These are phyloP conservation scores for Cricetomys ansorgei DNA, from an alignment of 2,113 vertebrate species.

Conservation along the genomic window DNA sequence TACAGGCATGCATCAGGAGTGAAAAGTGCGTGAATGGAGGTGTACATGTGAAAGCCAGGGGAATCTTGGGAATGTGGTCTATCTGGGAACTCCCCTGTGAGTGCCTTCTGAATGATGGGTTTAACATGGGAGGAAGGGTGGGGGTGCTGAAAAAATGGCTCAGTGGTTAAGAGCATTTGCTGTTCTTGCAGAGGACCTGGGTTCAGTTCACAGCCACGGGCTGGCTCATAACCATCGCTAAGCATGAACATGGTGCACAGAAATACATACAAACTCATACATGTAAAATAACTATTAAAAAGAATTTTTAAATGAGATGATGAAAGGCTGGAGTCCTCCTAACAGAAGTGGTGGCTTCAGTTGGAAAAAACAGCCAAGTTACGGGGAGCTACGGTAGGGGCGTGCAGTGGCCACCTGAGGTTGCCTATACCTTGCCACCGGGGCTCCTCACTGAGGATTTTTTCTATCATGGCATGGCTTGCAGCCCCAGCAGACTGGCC, in stretches of 20 bases:
- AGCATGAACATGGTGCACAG: background rate
- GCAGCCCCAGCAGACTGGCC: slow-evolving; percentile 96
- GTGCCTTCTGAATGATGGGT: background rate
- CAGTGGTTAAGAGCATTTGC: background rate
- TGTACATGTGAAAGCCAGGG: background rate
- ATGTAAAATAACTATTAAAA: background rate
- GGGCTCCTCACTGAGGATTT: slow-evolving; percentile 96
- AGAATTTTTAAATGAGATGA: background rate
- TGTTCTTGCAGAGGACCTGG: background rate
- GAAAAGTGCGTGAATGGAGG: background rate
- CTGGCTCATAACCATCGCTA: background rate
- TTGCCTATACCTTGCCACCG: slow-evolving; percentile 94
- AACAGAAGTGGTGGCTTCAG: background rate
- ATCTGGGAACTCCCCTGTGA: background rate
- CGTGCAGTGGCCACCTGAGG: background rate
- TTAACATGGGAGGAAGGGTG: background rate
- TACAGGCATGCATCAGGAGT: background rate
- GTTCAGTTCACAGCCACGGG: background rate
- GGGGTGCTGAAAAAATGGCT: background rate
- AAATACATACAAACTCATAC: background rate
- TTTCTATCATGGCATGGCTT: slow-evolving; percentile 98
- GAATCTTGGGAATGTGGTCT: background rate
- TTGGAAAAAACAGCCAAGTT: background rate
- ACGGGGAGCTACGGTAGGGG: background rate
- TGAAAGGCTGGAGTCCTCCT: background rate